Base-by-base conservation (phyloP, 2,888 invertebrate genomes). In the Hipparchia semele region DNA sequence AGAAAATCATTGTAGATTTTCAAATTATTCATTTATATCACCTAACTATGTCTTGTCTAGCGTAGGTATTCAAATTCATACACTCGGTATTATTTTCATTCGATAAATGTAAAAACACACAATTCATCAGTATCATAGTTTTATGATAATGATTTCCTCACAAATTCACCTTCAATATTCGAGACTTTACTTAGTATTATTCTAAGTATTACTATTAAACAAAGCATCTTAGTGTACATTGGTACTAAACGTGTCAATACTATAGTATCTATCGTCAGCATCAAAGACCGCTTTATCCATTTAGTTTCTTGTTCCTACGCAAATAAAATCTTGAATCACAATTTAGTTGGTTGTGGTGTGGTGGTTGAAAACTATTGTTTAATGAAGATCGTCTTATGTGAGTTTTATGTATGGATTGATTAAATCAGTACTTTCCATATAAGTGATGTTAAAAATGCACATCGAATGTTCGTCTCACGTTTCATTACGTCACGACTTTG, bases 401-500 rank as follows among this genome's bases (percentile, higher is more conserved):
- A 13, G 6, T 62, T 45, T 73, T 73, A 65, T 75, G 70, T 73
- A 60, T 51, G 75, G 72, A 71, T 74, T 49, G 59, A 72, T 53
- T 65, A 70, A 72, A 69, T 70, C 54, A 68, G 65, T 3, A 66
- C 59, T 60, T 72, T 70, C 72, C 72, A 75, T 51, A 12, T 33
- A 49, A 49, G 5, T 67, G 65, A 13, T 23, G 39, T 49, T 56
- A 12, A 51, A 67, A 62, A 71, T 45, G 45, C 54, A 23, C 69
- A 75, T 78, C 79, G 70, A 70, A 77, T 68, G 72, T 79, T 81
- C 79, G 74, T 75, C 76, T 83, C 89, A 88, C 85, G 84, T 89
- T 82, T 75, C 77, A 80, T 86, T 84, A 82, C 86, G 85, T 89
- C 87, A 88, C 81, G 80, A 83, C 81, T 80, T 78, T 77, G 78